A percentile compares a stretch with the other conserved stretches of the same genome.
phyloP scores from a whole-genome alignment of 2,888 invertebrate species.

The Andricus quercusramuli region DNA sequence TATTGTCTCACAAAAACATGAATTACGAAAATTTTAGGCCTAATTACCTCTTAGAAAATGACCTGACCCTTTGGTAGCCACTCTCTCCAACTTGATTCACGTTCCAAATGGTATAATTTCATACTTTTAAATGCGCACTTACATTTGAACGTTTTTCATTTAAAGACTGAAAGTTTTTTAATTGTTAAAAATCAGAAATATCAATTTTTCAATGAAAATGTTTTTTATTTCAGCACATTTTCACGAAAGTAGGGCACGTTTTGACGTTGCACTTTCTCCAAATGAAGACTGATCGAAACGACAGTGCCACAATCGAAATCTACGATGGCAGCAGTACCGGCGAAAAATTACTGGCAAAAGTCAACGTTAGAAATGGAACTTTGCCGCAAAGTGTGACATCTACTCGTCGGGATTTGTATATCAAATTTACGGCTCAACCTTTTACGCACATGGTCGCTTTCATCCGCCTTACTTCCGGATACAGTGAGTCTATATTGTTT shows the following conservation, averaged over 20 bases:
- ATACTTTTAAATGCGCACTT: no score
- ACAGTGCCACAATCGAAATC: slow-evolving; percentile 87
- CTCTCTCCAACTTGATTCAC: no score
- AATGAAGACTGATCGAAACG: slow-evolving; percentile 87
- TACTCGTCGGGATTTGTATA: slow-evolving; percentile 88
- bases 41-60: no score
- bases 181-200: no score
- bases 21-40: no score
- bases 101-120: no score
- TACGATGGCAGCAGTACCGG: slow-evolving; percentile 88
- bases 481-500: slow-evolving; percentile 78
- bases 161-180: no score
- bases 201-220: no score
- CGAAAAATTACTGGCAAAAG: slow-evolving; percentile 85
- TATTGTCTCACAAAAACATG: no score
- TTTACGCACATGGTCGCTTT: slow-evolving; percentile 88
- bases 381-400: slow-evolving; percentile 94
- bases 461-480: slow-evolving; percentile 88
- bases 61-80: no score
- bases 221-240: slow-evolving; percentile 82
- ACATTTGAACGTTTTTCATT: no score
- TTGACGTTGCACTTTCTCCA: slow-evolving; percentile 92
- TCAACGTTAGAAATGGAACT: slow-evolving; percentile 90
- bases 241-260: slow-evolving; percentile 88
- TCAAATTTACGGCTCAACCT: slow-evolving; percentile 88